Evolutionary conservation across 2,113 vertebrate species (phyloP).

Genomic region (Podocnemis expansa): DNA sequence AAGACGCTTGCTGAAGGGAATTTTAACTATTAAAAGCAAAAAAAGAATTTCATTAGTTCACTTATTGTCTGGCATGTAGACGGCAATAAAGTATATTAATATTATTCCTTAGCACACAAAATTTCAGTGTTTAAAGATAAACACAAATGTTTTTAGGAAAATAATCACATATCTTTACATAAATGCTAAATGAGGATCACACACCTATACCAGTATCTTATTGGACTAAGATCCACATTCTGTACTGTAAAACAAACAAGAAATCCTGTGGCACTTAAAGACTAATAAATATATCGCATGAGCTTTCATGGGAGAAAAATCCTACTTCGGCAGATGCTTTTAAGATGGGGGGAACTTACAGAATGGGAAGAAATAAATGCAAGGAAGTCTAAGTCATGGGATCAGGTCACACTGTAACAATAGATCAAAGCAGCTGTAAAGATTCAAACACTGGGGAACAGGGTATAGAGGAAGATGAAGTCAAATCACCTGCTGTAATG

Average conservation of each 20-base stretch:
- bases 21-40: slow-evolving; percentile 73
- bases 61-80: not conserved
- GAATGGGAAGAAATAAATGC: too few relatives aligned
- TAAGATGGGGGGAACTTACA: too few relatives aligned
- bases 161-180: not conserved
- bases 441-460: too few relatives aligned
- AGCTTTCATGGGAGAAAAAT: too few relatives aligned
- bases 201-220: not conserved
- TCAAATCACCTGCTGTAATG: too few relatives aligned
- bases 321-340: too few relatives aligned
- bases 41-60: slow-evolving; percentile 35
- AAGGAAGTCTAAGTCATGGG: too few relatives aligned
- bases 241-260: not conserved
- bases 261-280: too few relatives aligned
- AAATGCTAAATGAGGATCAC: not conserved
- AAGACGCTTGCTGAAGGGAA: slow-evolving; percentile 70
- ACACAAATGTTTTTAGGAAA: not conserved
- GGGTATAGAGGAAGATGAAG: too few relatives aligned
- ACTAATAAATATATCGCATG: too few relatives aligned
- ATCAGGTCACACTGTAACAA: too few relatives aligned
- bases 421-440: too few relatives aligned
- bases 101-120: not conserved
- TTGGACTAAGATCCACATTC: not conserved
- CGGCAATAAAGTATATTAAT: not conserved
- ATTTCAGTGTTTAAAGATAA: not conserved